phyloP scores from a whole-genome alignment of 2,888 invertebrate genomes.

The Drosophila hamatofila region DNA sequence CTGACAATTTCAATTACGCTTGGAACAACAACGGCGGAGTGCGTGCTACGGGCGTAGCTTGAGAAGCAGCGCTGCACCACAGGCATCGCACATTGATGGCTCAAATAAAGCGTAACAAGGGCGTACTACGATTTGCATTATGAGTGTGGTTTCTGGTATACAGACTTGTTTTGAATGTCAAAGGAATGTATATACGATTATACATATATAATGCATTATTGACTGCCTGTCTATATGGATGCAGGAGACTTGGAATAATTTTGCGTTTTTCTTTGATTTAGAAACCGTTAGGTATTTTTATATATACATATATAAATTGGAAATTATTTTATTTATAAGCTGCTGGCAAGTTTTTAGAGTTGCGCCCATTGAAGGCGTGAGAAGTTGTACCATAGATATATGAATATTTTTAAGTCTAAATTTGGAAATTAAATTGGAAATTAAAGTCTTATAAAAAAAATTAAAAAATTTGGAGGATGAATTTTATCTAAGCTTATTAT shows the following conservation, averaged over 20 bases:
- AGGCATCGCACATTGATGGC: conserved; percentile 25
- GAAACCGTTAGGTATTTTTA: too few relatives aligned
- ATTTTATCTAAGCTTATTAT: too few relatives aligned
- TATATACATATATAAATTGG: too few relatives aligned
- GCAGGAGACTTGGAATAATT: background rate
- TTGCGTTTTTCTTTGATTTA: too few relatives aligned
- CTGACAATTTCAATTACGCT: conserved; percentile 50
- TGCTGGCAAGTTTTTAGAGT: too few relatives aligned
- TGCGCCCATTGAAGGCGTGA: background rate
- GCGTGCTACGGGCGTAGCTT: background rate
- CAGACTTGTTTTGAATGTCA: too few relatives aligned
- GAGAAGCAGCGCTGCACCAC: conserved; percentile 1
- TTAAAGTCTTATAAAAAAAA: too few relatives aligned
- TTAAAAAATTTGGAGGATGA: too few relatives aligned
- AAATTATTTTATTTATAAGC: too few relatives aligned
- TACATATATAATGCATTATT: background rate
- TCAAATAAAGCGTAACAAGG: conserved; percentile 15
- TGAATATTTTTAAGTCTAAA: too few relatives aligned
- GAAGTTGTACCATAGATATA: too few relatives aligned
- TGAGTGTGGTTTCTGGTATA: background rate
- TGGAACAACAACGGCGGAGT: conserved; percentile 32
- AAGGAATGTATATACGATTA: background rate
- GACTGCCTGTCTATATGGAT: background rate
- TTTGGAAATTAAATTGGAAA: too few relatives aligned
- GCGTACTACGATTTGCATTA: conserved; percentile 11